phyloP scores from a whole-genome alignment of 1,140 invertebrate genomes.

The Lepidotrigona ventralis region DNA sequence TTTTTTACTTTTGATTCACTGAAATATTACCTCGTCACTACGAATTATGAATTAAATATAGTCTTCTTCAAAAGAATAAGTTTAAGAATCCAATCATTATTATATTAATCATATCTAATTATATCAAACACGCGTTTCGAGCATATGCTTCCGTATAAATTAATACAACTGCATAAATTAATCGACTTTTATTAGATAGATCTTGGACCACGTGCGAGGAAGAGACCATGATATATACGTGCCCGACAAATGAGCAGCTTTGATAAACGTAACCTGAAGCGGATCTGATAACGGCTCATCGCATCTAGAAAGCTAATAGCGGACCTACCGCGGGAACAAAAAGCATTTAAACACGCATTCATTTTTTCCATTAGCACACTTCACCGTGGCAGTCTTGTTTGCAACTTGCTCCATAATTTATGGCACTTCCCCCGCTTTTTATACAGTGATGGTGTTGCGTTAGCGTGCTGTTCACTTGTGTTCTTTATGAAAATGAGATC shows the following conservation, averaged over 20 bases:
- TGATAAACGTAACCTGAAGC: constrained; percentile 38
- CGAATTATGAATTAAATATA: background rate
- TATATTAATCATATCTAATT: background rate
- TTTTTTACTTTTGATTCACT: too few species aligned
- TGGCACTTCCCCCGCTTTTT: background rate
- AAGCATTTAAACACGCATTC: constrained; percentile 23
- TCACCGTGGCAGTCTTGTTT: background rate
- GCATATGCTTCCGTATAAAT: background rate
- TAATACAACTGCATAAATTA: background rate
- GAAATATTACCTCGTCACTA: too few species aligned
- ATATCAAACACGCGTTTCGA: background rate
- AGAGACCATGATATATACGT: background rate
- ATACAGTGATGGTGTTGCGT: background rate
- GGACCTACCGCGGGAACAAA: background rate
- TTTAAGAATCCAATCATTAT: too few species aligned
- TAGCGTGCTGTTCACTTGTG: background rate
- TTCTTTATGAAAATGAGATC: background rate
- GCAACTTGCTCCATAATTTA: background rate
- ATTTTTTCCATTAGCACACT: constrained; percentile 26
- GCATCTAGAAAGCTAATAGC: constrained; percentile 10
- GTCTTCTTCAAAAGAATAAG: background rate
- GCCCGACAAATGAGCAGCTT: background rate
- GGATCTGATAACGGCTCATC: constrained; percentile 17
- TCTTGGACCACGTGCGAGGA: background rate
- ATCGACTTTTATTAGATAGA: background rate